These are phyloP conservation scores for Liolophura sinensis DNA, from an alignment of 1,140 invertebrate species.

Conservation along the genomic window DNA sequence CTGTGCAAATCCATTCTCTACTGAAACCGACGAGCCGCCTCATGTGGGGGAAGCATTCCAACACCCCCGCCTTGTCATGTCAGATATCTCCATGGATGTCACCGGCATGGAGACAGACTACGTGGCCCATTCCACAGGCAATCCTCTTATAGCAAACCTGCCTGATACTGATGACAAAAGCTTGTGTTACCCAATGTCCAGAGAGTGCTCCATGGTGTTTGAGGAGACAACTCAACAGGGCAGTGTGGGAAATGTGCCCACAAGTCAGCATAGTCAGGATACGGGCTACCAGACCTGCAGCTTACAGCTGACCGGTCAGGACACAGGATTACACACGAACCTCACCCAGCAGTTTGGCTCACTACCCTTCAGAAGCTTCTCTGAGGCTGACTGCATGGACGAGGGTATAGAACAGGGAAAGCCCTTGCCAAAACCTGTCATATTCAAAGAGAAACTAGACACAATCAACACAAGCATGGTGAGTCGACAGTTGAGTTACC, in stretches of 20 bases:
- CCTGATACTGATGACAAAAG: conserved; percentile 26
- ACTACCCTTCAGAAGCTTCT: conserved; percentile 21
- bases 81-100: conserved; percentile 17
- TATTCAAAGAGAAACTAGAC: neutral
- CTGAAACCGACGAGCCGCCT: too few species aligned
- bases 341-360: conserved; percentile 31
- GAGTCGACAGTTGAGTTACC: conserved; percentile 11
- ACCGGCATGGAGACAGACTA: conserved; percentile 32
- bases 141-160: conserved; percentile 19
- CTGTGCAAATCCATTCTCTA: too few species aligned
- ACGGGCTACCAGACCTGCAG: conserved; percentile 38
- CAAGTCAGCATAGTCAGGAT: conserved; percentile 27
- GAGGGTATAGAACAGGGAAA: conserved; percentile 19
- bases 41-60: too few species aligned
- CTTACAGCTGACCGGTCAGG: conserved; percentile 24
- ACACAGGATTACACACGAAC: conserved; percentile 21
- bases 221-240: conserved; percentile 17
- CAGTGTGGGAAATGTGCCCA: conserved; percentile 10
- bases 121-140: conserved; percentile 3
- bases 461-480: conserved; percentile 6
- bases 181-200: conserved; percentile 25
- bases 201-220: conserved; percentile 25
- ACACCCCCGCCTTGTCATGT: too few species aligned
- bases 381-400: conserved; percentile 16
- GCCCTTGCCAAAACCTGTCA: conserved; percentile 13